Conservation (phyloP, 2,113 vertebrate genomes). For the Prochilodus magdalenae region DNA sequence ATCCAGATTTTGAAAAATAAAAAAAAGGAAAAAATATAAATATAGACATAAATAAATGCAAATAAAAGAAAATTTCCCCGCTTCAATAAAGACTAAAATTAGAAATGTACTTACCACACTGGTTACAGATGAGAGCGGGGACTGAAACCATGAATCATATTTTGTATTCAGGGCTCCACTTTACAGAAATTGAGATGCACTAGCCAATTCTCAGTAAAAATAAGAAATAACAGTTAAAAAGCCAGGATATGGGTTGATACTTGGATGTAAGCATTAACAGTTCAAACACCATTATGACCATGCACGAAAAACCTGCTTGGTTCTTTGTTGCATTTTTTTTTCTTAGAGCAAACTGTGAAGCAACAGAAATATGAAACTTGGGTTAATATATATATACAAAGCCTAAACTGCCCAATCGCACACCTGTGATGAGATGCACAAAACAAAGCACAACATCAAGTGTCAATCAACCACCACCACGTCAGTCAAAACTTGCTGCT, state of each 20-base stretch:
- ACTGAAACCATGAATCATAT: constrained; percentile 60
- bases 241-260: constrained; percentile 54
- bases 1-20: constrained; percentile 40
- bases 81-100: constrained; percentile 59
- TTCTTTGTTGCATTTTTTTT: constrained; percentile 39
- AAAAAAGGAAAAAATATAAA: background rate
- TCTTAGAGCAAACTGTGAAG: constrained; percentile 40
- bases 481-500: background rate
- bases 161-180: constrained; percentile 60
- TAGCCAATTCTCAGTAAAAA: constrained; percentile 58
- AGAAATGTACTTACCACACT: constrained; percentile 57
- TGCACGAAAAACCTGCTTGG: constrained; percentile 39
- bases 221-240: constrained; percentile 55
- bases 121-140: constrained; percentile 56
- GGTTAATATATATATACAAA: background rate
- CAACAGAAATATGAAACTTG: constrained; percentile 47
- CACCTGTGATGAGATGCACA: constrained; percentile 42
- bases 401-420: constrained; percentile 30
- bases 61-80: constrained; percentile 39
- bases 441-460: constrained; percentile 2
- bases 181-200: constrained; percentile 57
- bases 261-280: constrained; percentile 42
- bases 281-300: constrained; percentile 47
- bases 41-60: background rate
- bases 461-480: constrained; percentile 2